Evolutionary conservation across 2,797 vertebrate genomes (phyloP).

Genomic region (Sebastes reedi): DNA sequence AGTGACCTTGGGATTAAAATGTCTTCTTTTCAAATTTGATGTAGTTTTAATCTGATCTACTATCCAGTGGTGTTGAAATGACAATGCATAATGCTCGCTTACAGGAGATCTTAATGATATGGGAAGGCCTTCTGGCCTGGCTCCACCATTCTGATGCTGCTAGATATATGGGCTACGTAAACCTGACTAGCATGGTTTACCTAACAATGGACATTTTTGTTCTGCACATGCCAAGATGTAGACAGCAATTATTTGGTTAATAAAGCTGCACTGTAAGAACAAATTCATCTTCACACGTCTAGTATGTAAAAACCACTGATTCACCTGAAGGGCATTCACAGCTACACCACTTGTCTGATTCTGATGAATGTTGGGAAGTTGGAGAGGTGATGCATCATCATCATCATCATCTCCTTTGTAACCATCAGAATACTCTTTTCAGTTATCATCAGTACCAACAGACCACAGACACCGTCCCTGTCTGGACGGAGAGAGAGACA

Average conservation of each 20-base stretch:
- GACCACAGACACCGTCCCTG: constrained; percentile 22
- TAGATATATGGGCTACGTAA: neutral
- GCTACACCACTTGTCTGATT: neutral
- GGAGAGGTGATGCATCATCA: neutral
- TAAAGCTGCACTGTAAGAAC: neutral
- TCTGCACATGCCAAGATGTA: neutral
- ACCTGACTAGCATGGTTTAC: neutral
- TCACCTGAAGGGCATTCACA: neutral
- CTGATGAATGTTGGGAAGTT: neutral
- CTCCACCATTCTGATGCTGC: neutral
- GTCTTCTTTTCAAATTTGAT: neutral
- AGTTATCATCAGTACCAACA: neutral
- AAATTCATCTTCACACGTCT: neutral
- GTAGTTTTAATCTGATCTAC: too few species aligned
- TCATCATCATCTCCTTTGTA: neutral
- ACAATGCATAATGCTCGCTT: neutral
- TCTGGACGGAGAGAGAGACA: constrained; percentile 38
- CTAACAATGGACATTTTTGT: neutral
- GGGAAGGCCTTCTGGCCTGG: neutral
- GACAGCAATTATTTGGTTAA: neutral
- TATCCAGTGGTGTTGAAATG: neutral
- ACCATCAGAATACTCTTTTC: neutral
- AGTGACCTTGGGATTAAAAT: neutral
- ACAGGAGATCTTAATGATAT: neutral
- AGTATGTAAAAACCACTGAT: neutral